Evolutionary conservation across 2,888 invertebrate species (phyloP).

Genomic region (Lamellibrachia columna): DNA sequence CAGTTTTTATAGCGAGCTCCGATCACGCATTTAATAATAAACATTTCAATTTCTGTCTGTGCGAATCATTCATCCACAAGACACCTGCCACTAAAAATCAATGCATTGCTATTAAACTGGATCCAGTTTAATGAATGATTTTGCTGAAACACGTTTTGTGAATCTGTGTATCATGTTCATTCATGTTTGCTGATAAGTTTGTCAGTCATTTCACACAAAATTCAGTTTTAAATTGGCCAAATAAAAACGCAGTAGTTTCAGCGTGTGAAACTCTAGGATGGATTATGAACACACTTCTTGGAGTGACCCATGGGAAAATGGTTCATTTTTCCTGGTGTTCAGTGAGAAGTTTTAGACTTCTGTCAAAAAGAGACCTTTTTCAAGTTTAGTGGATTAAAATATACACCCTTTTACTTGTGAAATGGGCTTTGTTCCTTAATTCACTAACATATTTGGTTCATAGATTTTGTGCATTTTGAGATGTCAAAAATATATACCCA

Average conservation of each 20-base stretch:
- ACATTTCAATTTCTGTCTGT: neutral
- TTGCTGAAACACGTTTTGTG: neutral
- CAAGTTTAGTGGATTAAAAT: too few species aligned
- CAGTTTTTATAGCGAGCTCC: neutral
- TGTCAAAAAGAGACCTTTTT: too few species aligned
- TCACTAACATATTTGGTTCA: too few species aligned
- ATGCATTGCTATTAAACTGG: neutral
- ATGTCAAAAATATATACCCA: too few species aligned
- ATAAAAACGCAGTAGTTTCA: neutral
- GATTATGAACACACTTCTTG: neutral
- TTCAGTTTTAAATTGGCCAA: neutral
- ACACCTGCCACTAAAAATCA: neutral
- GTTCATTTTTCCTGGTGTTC: too few species aligned
- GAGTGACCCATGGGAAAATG: neutral
- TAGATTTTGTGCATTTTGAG: too few species aligned
- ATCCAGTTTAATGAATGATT: neutral
- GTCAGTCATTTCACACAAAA: neutral
- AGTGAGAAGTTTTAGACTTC: too few species aligned
- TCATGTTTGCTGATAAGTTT: neutral
- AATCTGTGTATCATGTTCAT: neutral
- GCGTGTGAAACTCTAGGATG: neutral
- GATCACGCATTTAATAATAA: constrained; percentile 1
- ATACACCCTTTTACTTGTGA: too few species aligned
- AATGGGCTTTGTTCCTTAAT: too few species aligned
- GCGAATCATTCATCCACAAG: neutral